These are phyloP conservation scores for Limnothrissa miodon DNA, from an alignment of 2,113 vertebrate species.

Conservation along the genomic window DNA sequence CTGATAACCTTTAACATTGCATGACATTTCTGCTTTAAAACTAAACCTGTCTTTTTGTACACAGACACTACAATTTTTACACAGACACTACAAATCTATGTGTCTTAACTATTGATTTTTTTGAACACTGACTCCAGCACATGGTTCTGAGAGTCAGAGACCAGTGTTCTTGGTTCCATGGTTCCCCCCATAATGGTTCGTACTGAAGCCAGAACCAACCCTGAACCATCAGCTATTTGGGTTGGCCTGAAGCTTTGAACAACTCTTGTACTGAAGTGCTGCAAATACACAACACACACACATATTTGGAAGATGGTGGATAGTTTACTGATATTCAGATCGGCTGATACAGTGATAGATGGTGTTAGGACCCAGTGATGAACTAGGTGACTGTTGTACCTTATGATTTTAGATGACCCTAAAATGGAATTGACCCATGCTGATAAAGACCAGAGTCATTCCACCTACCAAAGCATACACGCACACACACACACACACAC, in stretches of 20 bases:
- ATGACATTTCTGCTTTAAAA: background rate
- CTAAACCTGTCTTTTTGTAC: background rate
- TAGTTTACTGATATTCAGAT: background rate
- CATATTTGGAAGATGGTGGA: background rate
- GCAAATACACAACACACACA: background rate
- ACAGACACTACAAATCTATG: no score
- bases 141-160: background rate
- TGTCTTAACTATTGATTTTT: no score
- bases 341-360: background rate
- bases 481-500: background rate
- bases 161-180: background rate
- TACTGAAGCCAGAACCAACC: no score
- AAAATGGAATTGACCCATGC: no score
- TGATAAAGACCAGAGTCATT: background rate
- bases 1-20: constrained; percentile 19
- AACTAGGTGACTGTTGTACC: no score
- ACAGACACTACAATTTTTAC: no score
- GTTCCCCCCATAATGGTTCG: no score
- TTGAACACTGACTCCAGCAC: no score
- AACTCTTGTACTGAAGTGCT: background rate
- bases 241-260: background rate
- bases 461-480: no score
- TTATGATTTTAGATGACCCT: no score
- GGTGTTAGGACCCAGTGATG: background rate
- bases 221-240: background rate